These are phyloP conservation scores for Columba janthina DNA, from an alignment of 2,113 vertebrate genomes.

Conservation along the genomic window DNA sequence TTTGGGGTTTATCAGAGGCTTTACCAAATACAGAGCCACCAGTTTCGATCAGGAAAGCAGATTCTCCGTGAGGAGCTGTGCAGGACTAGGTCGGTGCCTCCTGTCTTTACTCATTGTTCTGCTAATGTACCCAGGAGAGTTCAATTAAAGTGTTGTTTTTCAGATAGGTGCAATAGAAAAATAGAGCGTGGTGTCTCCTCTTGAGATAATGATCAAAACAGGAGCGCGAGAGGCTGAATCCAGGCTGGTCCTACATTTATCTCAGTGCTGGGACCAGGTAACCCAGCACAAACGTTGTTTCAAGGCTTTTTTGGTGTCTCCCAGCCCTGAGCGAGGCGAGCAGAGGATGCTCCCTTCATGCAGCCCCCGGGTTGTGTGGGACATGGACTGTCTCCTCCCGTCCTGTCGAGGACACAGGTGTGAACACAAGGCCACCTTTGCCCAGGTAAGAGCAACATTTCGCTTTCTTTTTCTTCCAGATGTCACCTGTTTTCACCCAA, in stretches of 20 bases:
- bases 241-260: background rate
- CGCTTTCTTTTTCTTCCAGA: background rate
- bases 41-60: background rate
- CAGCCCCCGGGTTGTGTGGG: no score
- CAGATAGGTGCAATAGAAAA: background rate
- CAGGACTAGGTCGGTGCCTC: background rate
- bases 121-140: background rate
- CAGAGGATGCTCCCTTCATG: background rate
- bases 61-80: fast-evolving
- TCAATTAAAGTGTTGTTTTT: background rate
- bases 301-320: background rate
- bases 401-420: background rate
- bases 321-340: background rate
- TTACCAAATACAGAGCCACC: background rate
- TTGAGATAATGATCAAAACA: background rate
- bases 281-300: background rate
- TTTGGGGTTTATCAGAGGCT: background rate
- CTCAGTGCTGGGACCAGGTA: background rate
- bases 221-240: background rate
- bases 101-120: background rate
- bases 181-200: background rate
- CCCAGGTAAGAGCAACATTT: background rate
- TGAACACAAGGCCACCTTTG: background rate
- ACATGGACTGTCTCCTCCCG: background rate
- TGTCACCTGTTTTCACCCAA: no score